These are phyloP conservation scores for Epinephelus malabaricus DNA, from an alignment of 2,797 vertebrate genomes.

Conservation along the genomic window DNA sequence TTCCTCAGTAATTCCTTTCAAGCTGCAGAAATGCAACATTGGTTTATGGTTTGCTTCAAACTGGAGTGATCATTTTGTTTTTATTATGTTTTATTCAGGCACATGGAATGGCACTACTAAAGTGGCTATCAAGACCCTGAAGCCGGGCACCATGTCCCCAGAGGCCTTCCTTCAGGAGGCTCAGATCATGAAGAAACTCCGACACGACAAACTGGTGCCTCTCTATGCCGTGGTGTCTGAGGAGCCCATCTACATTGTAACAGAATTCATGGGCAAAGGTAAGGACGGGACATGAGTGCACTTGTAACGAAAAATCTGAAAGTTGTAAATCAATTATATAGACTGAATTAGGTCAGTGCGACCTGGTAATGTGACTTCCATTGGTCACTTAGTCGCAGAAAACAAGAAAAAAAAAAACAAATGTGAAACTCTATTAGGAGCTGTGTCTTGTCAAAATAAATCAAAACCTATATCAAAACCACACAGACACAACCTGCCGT, in stretches of 20 bases:
- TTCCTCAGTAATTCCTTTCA: not conserved
- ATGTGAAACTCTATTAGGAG: too few relatives aligned
- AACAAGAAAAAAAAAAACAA: too few relatives aligned
- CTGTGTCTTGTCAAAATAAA: too few relatives aligned
- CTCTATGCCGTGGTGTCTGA: conserved; percentile 98
- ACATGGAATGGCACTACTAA: conserved; percentile 99
- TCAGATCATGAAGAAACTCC: conserved; percentile 98
- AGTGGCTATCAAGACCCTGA: conserved; percentile 98
- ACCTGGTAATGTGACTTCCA: too few relatives aligned
- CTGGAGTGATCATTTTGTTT: not conserved
- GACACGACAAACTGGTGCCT: conserved; percentile 97
- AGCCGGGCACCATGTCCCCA: conserved; percentile 98
- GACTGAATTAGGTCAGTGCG: not conserved
- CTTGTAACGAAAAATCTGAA: not conserved
- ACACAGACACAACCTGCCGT: too few relatives aligned
- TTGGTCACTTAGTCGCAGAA: too few relatives aligned
- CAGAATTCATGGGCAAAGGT: conserved; percentile 95
- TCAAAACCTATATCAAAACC: too few relatives aligned
- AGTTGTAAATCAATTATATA: not conserved
- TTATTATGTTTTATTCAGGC: conserved; percentile 81
- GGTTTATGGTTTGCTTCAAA: not conserved
- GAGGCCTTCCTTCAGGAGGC: conserved; percentile 98
- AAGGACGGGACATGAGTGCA: not conserved
- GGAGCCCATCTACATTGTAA: conserved; percentile 98
- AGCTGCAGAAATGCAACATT: not conserved